A percentile compares a stretch with the other conserved stretches of the same genome.
phyloP scores from a whole-genome alignment of 2,797 vertebrate species.

The Arrhamphus sclerolepis region DNA sequence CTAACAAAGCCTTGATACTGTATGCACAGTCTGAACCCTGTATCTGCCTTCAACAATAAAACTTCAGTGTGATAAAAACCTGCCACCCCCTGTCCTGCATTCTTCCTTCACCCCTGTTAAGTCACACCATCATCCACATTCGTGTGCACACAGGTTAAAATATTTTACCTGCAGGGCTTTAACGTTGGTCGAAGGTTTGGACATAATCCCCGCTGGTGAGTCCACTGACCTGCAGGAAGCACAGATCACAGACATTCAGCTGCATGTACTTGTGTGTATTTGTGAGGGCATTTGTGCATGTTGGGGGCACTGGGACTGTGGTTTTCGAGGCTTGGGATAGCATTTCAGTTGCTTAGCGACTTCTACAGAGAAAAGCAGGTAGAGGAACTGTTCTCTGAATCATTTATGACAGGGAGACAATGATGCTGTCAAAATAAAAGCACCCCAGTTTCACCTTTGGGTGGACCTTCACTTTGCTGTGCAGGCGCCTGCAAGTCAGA shows the following conservation, averaged over 20 bases:
- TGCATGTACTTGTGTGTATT: constrained; percentile 35
- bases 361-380: constrained; percentile 77
- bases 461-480: not conserved
- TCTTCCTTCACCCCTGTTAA: not conserved
- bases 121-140: not conserved
- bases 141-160: constrained; percentile 11
- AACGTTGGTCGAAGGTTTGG: constrained; percentile 94
- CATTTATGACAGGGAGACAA: constrained; percentile 84
- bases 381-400: constrained; percentile 86
- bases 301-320: constrained; percentile 70
- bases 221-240: constrained; percentile 84
- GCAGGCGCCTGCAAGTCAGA: not conserved
- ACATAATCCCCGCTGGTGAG: constrained; percentile 84
- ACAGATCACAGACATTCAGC: constrained; percentile 79
- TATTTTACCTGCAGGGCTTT: constrained; percentile 95
- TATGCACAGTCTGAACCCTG: constrained; percentile 65
- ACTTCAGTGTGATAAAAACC: constrained; percentile 47
- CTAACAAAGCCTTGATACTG: constrained; percentile 61
- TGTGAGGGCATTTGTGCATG: constrained; percentile 10
- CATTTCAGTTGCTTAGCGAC: constrained; percentile 92
- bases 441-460: constrained; percentile 15
- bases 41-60: constrained; percentile 74
- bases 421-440: constrained; percentile 47
- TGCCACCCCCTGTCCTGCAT: not conserved
- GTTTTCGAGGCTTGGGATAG: constrained; percentile 83